Evolutionary conservation across 2,888 invertebrate species (phyloP).

Genomic region (Palloptera scutellata): DNA sequence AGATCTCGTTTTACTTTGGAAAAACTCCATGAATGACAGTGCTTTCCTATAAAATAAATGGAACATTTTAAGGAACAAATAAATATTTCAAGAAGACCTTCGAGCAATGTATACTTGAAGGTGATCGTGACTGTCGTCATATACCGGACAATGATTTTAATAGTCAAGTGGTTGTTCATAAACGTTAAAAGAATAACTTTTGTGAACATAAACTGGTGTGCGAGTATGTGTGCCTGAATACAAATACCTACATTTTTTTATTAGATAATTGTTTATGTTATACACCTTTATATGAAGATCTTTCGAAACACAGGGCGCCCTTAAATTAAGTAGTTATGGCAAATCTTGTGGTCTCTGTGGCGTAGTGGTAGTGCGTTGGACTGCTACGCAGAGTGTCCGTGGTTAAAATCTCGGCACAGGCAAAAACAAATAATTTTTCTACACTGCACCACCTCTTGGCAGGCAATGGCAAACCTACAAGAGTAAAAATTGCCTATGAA

Average conservation of each 20-base stretch:
- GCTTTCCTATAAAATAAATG: conserved; percentile 40
- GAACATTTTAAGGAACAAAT: conserved; percentile 35
- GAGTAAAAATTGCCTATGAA: too few species aligned
- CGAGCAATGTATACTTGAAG: conserved; percentile 80
- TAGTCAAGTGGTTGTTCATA: conserved; percentile 82
- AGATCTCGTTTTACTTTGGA: conserved; percentile 85
- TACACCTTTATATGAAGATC: conserved; percentile 68
- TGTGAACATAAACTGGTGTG: conserved; percentile 82
- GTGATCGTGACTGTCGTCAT: conserved; percentile 82
- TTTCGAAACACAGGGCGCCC: conserved; percentile 80
- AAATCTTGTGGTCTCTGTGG: too few species aligned
- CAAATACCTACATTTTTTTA: not conserved
- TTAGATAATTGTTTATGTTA: not conserved
- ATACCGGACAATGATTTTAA: conserved; percentile 76
- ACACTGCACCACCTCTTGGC: too few species aligned
- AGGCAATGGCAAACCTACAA: conserved; percentile 81
- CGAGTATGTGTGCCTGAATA: conserved; percentile 69
- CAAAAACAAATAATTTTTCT: too few species aligned
- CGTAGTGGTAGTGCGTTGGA: too few species aligned
- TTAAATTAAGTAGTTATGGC: too few species aligned
- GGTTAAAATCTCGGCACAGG: too few species aligned
- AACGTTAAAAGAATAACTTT: conserved; percentile 84
- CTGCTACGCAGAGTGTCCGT: too few species aligned
- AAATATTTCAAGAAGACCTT: conserved; percentile 83
- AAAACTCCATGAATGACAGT: conserved; percentile 76